These are phyloP conservation scores for Bombus vancouverensis DNA, from an alignment of 1,140 invertebrate species.

Conservation along the genomic window DNA sequence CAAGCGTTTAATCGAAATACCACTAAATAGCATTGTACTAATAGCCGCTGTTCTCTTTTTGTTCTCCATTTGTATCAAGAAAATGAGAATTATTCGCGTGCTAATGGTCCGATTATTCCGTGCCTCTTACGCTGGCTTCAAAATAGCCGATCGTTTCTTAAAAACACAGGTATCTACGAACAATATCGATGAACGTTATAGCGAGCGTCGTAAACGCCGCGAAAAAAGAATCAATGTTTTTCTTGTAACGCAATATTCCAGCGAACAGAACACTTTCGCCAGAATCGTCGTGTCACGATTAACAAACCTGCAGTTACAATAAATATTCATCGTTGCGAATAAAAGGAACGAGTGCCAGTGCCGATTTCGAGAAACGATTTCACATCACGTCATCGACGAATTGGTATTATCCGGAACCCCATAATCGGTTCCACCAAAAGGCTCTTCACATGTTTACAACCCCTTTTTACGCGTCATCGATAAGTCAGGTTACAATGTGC, in stretches of 20 bases:
- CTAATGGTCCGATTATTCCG: not conserved
- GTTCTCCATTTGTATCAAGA: too few species aligned
- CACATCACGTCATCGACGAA: slow-evolving; percentile 39
- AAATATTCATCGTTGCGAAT: slow-evolving; percentile 41
- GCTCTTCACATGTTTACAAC: not conserved
- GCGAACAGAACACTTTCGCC: slow-evolving; percentile 31
- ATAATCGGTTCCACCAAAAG: slow-evolving; percentile 34
- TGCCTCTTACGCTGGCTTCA: not conserved
- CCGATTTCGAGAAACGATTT: slow-evolving; percentile 52
- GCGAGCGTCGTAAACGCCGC: not conserved
- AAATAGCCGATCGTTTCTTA: not conserved
- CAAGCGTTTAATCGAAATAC: not conserved
- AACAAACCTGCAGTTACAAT: slow-evolving; percentile 24
- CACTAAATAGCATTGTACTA: not conserved
- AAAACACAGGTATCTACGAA: not conserved
- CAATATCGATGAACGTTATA: not conserved
- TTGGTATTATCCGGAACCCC: slow-evolving; percentile 41
- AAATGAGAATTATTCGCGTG: too few species aligned
- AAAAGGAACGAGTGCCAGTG: slow-evolving; percentile 13
- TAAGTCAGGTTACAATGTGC: not conserved
- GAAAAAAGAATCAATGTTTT: slow-evolving; percentile 25
- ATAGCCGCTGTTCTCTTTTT: too few species aligned
- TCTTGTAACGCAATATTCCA: slow-evolving; percentile 30
- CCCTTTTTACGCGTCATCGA: slow-evolving; percentile 1
- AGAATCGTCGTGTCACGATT: slow-evolving; percentile 36